Evolutionary conservation across 2,888 invertebrate species (phyloP), one percentile per base, ranked within the genome.

Genomic region (Nebria brevicollis): DNA sequence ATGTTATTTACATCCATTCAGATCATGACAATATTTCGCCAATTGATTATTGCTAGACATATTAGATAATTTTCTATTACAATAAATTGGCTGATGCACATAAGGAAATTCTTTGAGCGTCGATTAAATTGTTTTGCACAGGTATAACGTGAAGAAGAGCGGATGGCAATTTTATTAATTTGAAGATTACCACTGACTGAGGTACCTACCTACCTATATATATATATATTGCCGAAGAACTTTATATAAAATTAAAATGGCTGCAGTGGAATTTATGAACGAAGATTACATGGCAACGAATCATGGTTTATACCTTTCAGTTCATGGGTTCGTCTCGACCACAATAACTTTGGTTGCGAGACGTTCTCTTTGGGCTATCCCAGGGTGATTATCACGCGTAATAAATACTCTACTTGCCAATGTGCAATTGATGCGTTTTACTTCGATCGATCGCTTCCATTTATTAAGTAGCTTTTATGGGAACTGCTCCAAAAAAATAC

Each of bases 251-350:
- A 81, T 65, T 81, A 66, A 81, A 76, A 76, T 15, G 73, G 73
- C 72, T 20, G 42, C 2, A 34, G 43, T 65, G 43, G 66, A 72
- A 81, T 81, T 81, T 81, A 81, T 73, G 66, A 66, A 20, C 73
- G 64, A 65, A 81, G 81, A 81, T 81, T 81, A 81, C 73, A 81
- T 73, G 73, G 81, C 75, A 66, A 81, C 75, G 81, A 41, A 77
- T 25, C 79, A 68, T 77, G 73, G 72, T 81, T 81, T 81, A 81
- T 81, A 77, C 72, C 81, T 65, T 34, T 41, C 13, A 15, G 34
- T 70, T 20, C n/a, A 15, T 25, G 70, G 70, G 70, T 70, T 70
- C 70, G 25, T 70, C 26, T 70, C 70, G 70, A 25, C 15, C 70
- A 34, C 34, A 54, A 70, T 70, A 70, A 70, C 70, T 70, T 70